These are phyloP conservation scores for Xiphorhynchus elegans DNA, from an alignment of 2,113 vertebrate genomes.

Conservation along the genomic window DNA sequence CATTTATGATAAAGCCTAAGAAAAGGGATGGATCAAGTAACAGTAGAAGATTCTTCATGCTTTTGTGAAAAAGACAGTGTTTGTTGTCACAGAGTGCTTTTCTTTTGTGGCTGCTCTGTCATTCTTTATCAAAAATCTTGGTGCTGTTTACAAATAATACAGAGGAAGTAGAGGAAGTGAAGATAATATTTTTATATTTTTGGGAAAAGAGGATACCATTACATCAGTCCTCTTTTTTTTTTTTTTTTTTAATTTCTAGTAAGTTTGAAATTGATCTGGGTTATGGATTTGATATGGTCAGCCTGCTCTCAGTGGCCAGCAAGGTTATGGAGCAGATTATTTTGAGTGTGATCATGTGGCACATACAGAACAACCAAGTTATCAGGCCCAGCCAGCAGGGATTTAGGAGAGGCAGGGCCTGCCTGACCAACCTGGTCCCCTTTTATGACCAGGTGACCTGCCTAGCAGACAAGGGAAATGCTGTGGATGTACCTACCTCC, in stretches of 20 bases:
- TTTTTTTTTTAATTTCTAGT: background rate
- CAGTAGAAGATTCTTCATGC: background rate
- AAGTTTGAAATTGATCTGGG: background rate
- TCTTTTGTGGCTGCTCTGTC: background rate
- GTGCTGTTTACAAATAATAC: background rate
- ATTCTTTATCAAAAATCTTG: background rate
- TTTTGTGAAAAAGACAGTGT: background rate
- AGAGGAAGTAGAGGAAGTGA: background rate
- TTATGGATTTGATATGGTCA: background rate
- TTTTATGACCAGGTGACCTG: background rate
- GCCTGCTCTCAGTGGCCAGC: background rate
- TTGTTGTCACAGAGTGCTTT: background rate
- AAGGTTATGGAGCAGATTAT: background rate
- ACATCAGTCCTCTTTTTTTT: fast-evolving
- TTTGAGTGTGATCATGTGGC: background rate
- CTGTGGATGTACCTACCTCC: background rate
- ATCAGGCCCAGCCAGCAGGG: background rate
- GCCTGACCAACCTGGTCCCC: background rate
- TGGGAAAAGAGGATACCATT: background rate
- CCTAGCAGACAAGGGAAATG: background rate
- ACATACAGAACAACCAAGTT: too few relatives aligned
- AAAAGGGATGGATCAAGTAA: background rate
- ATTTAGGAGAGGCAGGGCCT: background rate
- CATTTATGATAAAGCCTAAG: background rate
- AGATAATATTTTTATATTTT: background rate